Conservation (phyloP, 2,797 vertebrate genomes). For the Eospalax fontanierii region DNA sequence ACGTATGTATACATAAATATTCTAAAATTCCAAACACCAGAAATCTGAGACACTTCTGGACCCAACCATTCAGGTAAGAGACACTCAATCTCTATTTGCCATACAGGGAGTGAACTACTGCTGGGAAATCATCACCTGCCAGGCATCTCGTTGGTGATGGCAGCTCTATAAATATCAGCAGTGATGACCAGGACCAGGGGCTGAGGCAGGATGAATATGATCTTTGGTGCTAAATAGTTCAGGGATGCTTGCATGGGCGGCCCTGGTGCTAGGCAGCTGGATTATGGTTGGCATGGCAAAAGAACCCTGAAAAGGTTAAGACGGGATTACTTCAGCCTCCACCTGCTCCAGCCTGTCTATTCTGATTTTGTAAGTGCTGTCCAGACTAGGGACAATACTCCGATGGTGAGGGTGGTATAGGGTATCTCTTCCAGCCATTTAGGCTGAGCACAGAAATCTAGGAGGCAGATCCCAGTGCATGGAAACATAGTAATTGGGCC, state of each 20-base stretch:
- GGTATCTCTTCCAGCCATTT: background rate
- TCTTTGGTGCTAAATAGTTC: background rate
- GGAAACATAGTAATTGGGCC: constrained; percentile 79
- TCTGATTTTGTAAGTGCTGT: background rate
- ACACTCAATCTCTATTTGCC: background rate
- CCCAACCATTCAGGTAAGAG: background rate
- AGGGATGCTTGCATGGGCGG: background rate
- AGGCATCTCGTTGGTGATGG: background rate
- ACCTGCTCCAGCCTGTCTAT: background rate
- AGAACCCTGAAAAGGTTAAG: background rate
- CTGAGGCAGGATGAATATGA: background rate
- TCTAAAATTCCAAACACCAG: background rate
- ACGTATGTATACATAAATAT: background rate
- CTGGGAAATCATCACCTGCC: background rate
- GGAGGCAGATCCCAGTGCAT: constrained; percentile 58
- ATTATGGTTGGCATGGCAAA: background rate
- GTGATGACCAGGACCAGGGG: background rate
- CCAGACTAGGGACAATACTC: background rate
- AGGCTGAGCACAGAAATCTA: background rate
- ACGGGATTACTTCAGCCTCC: background rate
- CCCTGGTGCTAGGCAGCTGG: background rate
- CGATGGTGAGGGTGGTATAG: background rate
- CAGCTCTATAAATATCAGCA: background rate
- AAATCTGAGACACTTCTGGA: background rate
- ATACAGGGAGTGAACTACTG: no score